These are phyloP conservation scores for Hemiscyllium ocellatum DNA, from an alignment of 2,113 vertebrate genomes.

Conservation along the genomic window DNA sequence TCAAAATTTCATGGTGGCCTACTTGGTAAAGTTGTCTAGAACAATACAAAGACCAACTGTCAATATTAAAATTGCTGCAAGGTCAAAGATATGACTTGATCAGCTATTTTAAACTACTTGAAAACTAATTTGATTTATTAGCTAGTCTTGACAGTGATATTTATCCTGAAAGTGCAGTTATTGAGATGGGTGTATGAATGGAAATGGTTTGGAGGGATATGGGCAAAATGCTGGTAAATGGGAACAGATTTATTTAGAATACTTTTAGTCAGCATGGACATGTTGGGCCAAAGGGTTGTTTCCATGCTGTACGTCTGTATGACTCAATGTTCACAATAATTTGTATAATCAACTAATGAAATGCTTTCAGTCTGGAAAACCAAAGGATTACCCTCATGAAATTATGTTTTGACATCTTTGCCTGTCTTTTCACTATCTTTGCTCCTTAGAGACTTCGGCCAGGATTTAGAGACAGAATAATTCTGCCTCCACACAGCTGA, in stretches of 20 bases:
- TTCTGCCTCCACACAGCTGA: too few relatives aligned
- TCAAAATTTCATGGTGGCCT: background rate
- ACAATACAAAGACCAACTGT: background rate
- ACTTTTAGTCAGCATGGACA: too few relatives aligned
- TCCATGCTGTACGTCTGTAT: too few relatives aligned
- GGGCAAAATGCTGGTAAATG: too few relatives aligned
- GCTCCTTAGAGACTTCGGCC: background rate
- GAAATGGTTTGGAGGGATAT: too few relatives aligned
- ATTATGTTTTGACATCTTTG: background rate
- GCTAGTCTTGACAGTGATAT: background rate
- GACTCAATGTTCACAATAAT: background rate
- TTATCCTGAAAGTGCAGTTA: background rate
- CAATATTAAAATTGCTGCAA: background rate
- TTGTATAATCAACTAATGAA: too few relatives aligned
- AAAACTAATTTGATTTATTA: background rate
- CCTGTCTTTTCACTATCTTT: background rate
- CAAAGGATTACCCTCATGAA: background rate
- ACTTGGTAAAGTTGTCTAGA: background rate
- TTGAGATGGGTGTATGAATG: too few relatives aligned
- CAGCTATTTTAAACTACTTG: background rate
- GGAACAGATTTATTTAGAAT: too few relatives aligned
- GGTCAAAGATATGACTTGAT: background rate
- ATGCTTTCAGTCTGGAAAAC: background rate
- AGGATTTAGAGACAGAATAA: too few relatives aligned
- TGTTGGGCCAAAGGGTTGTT: too few relatives aligned